Percentiles rank a stretch among this genome's conserved stretches.
Evolutionary conservation across 1,140 invertebrate species (phyloP).

Genomic region (Onthophagus taurus): DNA sequence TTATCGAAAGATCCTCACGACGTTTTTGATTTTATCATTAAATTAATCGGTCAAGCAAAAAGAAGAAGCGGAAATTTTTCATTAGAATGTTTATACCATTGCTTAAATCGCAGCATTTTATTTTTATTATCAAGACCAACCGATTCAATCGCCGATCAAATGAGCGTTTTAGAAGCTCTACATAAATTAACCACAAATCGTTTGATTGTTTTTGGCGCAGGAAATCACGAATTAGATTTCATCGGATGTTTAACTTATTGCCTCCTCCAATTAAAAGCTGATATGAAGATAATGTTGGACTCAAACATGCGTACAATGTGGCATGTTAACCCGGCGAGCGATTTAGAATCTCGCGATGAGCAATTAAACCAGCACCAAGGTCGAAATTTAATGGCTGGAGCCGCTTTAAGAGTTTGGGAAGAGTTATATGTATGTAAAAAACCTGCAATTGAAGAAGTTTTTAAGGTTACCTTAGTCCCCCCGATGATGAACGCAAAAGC

Average conservation of each 20-base stretch:
- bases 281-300: slow-evolving; percentile 78
- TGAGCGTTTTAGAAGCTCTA: slow-evolving; percentile 83
- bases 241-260: slow-evolving; percentile 93
- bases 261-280: slow-evolving; percentile 84
- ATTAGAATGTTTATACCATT: slow-evolving; percentile 82
- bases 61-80: slow-evolving; percentile 62
- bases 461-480: slow-evolving; percentile 71
- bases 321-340: slow-evolving; percentile 73
- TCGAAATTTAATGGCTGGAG: slow-evolving; percentile 78
- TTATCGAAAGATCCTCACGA: slow-evolving; percentile 85
- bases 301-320: slow-evolving; percentile 73
- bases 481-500: slow-evolving; percentile 64
- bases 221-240: slow-evolving; percentile 91
- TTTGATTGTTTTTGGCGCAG: slow-evolving; percentile 82
- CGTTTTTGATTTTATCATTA: slow-evolving; percentile 91
- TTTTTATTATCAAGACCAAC: slow-evolving; percentile 87
- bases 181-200: slow-evolving; percentile 85
- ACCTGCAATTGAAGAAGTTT: slow-evolving; percentile 87
- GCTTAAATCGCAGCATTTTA: slow-evolving; percentile 87
- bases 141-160: slow-evolving; percentile 81
- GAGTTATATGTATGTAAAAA: slow-evolving; percentile 95
- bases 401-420: slow-evolving; percentile 92
- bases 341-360: slow-evolving; percentile 62
- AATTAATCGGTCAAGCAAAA: slow-evolving; percentile 82
- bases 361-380: slow-evolving; percentile 69